Evolutionary conservation across 2,888 invertebrate genomes (phyloP).

Genomic region (Epiblema foenella): DNA sequence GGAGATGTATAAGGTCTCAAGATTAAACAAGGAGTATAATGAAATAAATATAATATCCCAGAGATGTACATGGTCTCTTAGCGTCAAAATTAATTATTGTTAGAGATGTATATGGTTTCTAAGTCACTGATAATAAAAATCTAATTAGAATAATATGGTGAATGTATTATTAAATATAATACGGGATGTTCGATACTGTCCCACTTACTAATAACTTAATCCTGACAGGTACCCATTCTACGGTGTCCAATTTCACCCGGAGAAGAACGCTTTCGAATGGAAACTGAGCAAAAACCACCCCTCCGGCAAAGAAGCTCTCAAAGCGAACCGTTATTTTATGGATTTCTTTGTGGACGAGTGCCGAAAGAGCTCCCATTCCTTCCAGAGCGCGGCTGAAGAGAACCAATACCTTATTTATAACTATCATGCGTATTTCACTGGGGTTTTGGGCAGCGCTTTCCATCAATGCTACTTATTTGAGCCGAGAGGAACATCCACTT

Average conservation of each 20-base stretch:
- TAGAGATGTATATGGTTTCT: too few relatives aligned
- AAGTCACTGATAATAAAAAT: too few relatives aligned
- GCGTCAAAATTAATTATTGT: too few relatives aligned
- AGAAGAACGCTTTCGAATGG: constrained; percentile 94
- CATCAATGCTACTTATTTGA: constrained; percentile 89
- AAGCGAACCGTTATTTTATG: constrained; percentile 90
- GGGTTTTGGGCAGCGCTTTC: constrained; percentile 81
- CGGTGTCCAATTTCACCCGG: constrained; percentile 96
- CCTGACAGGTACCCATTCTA: constrained; percentile 89
- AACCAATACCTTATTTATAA: constrained; percentile 88
- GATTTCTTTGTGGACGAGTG: constrained; percentile 93
- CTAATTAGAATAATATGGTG: too few relatives aligned
- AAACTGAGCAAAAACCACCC: constrained; percentile 84
- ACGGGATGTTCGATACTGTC: too few relatives aligned
- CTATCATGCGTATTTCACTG: constrained; percentile 86
- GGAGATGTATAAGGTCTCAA: too few relatives aligned
- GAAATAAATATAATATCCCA: too few relatives aligned
- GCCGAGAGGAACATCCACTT: constrained; percentile 61
- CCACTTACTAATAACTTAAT: too few relatives aligned
- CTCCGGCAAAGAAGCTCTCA: constrained; percentile 86
- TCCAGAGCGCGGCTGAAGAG: constrained; percentile 82
- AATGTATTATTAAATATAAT: too few relatives aligned
- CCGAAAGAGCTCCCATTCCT: constrained; percentile 86
- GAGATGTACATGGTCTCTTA: too few relatives aligned
- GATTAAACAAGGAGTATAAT: too few relatives aligned